phyloP scores from a whole-genome alignment of 2,113 vertebrate genomes.

The Corythoichthys haematopterus region DNA sequence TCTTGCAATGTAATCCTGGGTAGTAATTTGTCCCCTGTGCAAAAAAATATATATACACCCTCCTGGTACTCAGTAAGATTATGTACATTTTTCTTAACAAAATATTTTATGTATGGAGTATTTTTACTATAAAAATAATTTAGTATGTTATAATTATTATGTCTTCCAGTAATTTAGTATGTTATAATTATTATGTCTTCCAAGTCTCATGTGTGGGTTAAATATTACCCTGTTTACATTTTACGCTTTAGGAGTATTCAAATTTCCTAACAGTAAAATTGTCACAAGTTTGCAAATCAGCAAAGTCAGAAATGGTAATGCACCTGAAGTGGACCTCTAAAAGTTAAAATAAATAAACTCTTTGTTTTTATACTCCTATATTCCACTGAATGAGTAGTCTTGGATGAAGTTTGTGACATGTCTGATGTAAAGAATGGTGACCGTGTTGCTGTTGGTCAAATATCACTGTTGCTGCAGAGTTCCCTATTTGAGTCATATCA shows the following conservation, averaged over 20 bases:
- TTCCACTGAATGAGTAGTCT: background rate
- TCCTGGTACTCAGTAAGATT: constrained; percentile 22
- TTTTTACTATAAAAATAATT: constrained; percentile 37
- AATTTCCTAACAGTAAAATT: constrained; percentile 1
- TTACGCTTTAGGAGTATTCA: background rate
- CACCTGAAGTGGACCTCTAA: background rate
- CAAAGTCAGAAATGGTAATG: background rate
- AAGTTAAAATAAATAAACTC: background rate
- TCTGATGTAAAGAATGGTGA: background rate
- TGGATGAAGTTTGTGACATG: background rate
- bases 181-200: constrained; percentile 22
- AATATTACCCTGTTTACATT: background rate
- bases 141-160: constrained; percentile 22
- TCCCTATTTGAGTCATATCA: background rate
- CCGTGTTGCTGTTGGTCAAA: background rate
- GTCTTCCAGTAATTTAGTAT: constrained; percentile 6
- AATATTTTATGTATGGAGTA: constrained; percentile 44
- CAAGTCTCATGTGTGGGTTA: constrained; percentile 9
- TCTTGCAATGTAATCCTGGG: constrained; percentile 34
- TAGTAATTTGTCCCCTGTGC: constrained; percentile 16
- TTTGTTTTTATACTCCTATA: background rate
- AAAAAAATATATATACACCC: constrained; percentile 11
- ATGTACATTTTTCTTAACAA: constrained; percentile 36
- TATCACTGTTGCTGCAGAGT: background rate
- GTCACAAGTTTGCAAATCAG: background rate